These are phyloP conservation scores for Poeciliopsis gracilis DNA, from an alignment of 2,797 vertebrate species.

Conservation along the genomic window DNA sequence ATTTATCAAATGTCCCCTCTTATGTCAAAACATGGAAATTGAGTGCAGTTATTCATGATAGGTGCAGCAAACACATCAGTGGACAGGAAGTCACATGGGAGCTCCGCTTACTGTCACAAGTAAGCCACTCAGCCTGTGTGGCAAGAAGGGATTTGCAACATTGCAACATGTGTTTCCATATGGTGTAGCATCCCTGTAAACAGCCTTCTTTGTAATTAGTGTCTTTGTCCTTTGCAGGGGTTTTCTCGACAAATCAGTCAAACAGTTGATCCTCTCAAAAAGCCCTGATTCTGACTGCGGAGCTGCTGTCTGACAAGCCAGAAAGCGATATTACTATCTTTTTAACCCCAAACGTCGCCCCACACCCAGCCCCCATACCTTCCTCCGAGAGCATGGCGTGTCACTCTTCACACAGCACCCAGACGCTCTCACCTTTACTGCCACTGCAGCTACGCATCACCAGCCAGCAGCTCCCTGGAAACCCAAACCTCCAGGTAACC, in stretches of 20 bases:
- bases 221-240: neutral
- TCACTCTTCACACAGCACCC: slow-evolving; percentile 65
- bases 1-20: slow-evolving; percentile 76
- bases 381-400: slow-evolving; percentile 45
- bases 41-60: slow-evolving; percentile 68
- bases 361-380: slow-evolving; percentile 9
- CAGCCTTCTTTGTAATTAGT: slow-evolving; percentile 21
- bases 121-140: slow-evolving; percentile 39
- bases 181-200: slow-evolving; percentile 31
- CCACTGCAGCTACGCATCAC: slow-evolving; percentile 61
- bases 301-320: slow-evolving; percentile 40
- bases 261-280: slow-evolving; percentile 37
- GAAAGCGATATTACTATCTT: slow-evolving; percentile 20
- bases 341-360: neutral
- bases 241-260: slow-evolving; percentile 11
- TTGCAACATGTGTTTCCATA: slow-evolving; percentile 46
- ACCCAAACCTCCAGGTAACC: slow-evolving; percentile 51
- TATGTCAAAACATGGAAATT: slow-evolving; percentile 79
- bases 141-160: slow-evolving; percentile 32
- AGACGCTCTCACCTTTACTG: slow-evolving; percentile 61
- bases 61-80: slow-evolving; percentile 66
- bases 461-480: slow-evolving; percentile 52
- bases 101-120: slow-evolving; percentile 58
- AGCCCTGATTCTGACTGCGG: slow-evolving; percentile 26
- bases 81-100: slow-evolving; percentile 69